Evolutionary conservation across 2,888 invertebrate genomes (phyloP).

Genomic region (Archaeoteleia sp.): DNA sequence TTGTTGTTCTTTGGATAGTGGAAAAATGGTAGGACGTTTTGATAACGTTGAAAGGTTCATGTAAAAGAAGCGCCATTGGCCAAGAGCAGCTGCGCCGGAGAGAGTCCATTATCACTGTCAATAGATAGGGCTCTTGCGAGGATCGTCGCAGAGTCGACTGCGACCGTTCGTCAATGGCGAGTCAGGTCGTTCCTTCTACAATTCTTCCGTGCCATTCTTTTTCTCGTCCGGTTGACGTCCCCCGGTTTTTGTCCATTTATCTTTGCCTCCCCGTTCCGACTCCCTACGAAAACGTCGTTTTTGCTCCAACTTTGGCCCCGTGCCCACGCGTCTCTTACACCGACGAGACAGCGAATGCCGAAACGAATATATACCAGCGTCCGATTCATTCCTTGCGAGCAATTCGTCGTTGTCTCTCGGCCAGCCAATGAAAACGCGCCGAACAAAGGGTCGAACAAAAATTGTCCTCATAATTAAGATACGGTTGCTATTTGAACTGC

Average conservation of each 20-base stretch:
- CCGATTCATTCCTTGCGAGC: neutral
- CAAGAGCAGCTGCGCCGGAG: constrained; percentile 15
- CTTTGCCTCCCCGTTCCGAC: constrained; percentile 8
- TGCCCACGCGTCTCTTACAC: constrained; percentile 13
- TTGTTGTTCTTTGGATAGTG: no score
- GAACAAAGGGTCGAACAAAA: no score
- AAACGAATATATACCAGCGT: neutral
- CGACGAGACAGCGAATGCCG: neutral
- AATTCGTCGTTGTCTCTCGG: neutral
- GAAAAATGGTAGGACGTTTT: no score
- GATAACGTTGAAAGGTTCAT: no score
- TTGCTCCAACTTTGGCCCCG: constrained; percentile 33
- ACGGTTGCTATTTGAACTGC: no score
- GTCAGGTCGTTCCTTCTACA: constrained; percentile 15
- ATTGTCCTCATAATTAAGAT: no score
- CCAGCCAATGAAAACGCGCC: neutral
- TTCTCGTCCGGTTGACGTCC: constrained; percentile 30
- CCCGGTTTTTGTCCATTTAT: constrained; percentile 40
- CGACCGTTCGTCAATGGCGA: constrained; percentile 12
- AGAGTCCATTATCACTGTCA: constrained; percentile 36
- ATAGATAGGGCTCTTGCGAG: constrained; percentile 24
- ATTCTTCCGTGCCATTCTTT: constrained; percentile 31
- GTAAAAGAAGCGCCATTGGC: neutral
- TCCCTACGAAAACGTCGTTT: constrained; percentile 30
- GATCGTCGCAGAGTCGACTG: neutral